phyloP scores from a whole-genome alignment of 2,113 vertebrate species.

The Trichomycterus rosablanca region DNA sequence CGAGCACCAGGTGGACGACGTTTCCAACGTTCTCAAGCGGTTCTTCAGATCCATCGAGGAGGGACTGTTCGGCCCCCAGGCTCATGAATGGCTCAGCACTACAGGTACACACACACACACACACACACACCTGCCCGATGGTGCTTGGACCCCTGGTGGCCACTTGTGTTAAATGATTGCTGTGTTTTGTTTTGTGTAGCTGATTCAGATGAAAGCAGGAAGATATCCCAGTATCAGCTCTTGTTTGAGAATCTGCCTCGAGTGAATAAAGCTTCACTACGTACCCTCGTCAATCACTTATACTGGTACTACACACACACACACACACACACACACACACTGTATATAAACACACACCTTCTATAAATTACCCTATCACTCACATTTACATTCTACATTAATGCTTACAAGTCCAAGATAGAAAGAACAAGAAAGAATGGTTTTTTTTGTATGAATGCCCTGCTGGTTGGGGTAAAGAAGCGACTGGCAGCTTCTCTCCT shows the following conservation, averaged over 20 bases:
- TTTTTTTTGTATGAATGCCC: no score
- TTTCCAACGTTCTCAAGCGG: constrained; percentile 86
- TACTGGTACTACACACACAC: constrained; percentile 74
- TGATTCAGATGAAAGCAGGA: constrained; percentile 69
- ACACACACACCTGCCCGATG: no score
- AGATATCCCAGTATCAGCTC: constrained; percentile 70
- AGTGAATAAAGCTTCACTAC: constrained; percentile 87
- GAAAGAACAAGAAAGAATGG: no score
- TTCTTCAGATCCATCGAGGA: constrained; percentile 86
- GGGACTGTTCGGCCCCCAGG: constrained; percentile 72
- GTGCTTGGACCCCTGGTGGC: no score
- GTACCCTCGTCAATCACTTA: constrained; percentile 88
- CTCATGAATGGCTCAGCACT: constrained; percentile 70
- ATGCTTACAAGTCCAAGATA: no score
- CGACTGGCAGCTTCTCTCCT: no score
- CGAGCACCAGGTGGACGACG: constrained; percentile 88
- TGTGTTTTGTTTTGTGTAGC: constrained; percentile 56
- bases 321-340: constrained; percentile 27
- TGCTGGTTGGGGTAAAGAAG: no score
- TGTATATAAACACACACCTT: not conserved
- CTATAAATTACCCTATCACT: not conserved
- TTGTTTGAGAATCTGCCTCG: constrained; percentile 74
- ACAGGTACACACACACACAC: no score
- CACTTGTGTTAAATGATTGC: not conserved
- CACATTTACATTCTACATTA: not conserved